phyloP scores from a whole-genome alignment of 1,140 invertebrate species.

The Cephus cinctus region DNA sequence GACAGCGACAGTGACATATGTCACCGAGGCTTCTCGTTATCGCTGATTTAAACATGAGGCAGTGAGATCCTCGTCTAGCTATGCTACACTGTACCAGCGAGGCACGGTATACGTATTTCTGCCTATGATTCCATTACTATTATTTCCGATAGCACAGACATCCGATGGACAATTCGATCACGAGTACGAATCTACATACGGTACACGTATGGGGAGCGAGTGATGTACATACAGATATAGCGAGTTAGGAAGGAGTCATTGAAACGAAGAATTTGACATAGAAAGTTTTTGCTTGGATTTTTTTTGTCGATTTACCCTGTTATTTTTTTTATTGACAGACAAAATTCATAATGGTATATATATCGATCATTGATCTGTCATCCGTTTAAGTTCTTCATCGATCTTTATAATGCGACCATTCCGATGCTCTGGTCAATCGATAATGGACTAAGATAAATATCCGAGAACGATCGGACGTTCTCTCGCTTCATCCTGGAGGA shows the following conservation, averaged over 20 bases:
- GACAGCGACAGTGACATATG: conserved; percentile 58
- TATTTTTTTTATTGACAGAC: not conserved
- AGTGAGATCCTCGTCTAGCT: conserved; percentile 45
- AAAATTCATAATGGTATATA: too few species aligned
- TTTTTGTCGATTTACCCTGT: not conserved
- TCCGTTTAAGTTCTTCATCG: too few species aligned
- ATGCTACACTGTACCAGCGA: conserved; percentile 4
- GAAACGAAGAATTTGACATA: not conserved
- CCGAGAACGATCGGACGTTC: too few species aligned
- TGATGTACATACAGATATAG: not conserved
- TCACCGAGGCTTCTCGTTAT: conserved; percentile 57
- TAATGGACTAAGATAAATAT: too few species aligned
- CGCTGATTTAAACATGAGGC: conserved; percentile 59
- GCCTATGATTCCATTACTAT: too few species aligned
- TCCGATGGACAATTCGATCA: too few species aligned
- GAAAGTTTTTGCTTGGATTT: not conserved
- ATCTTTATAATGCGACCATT: too few species aligned
- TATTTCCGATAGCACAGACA: too few species aligned
- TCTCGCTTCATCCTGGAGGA: too few species aligned
- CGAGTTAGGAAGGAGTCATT: not conserved
- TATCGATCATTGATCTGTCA: too few species aligned
- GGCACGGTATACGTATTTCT: not conserved
- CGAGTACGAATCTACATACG: not conserved
- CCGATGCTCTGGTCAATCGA: too few species aligned
- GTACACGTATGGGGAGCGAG: not conserved